Conservation (phyloP, 1,140 invertebrate genomes). For the Brachystomella parvula region DNA sequence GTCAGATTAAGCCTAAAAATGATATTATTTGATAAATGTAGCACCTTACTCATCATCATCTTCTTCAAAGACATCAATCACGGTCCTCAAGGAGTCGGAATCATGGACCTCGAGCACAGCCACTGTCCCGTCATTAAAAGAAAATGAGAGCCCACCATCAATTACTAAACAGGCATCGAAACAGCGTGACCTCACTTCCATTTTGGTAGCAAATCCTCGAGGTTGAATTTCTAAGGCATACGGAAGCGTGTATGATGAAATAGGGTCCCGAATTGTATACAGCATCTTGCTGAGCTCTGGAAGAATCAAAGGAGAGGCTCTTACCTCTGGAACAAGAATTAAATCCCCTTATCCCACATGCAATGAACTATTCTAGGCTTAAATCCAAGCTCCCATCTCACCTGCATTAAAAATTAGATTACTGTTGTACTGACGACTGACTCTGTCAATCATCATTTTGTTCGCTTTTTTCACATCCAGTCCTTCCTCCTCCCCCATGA, state of each 20-base stretch:
- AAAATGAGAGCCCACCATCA: slow-evolving; percentile 90
- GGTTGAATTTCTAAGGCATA: slow-evolving; percentile 58
- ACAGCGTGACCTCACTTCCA: slow-evolving; percentile 79
- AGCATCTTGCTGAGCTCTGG: slow-evolving; percentile 64
- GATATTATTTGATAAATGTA: slow-evolving; percentile 5
- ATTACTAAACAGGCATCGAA: slow-evolving; percentile 89
- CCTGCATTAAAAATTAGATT: slow-evolving; percentile 71
- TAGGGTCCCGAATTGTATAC: slow-evolving; percentile 87
- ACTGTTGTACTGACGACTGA: slow-evolving; percentile 72
- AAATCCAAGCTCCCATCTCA: slow-evolving; percentile 40
- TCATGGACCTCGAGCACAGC: slow-evolving; percentile 73
- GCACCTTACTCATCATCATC: slow-evolving; percentile 7
- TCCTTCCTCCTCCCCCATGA: slow-evolving; percentile 44
- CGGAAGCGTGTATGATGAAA: slow-evolving; percentile 67
- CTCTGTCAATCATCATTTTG: slow-evolving; percentile 51
- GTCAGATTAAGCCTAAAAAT: background rate
- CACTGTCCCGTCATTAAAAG: slow-evolving; percentile 87
- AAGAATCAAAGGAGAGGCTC: slow-evolving; percentile 37
- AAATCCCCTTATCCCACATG: background rate
- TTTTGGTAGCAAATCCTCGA: slow-evolving; percentile 57
- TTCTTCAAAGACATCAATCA: slow-evolving; percentile 44
- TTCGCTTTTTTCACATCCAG: slow-evolving; percentile 47
- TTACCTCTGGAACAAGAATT: background rate
- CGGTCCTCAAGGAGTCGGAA: slow-evolving; percentile 78
- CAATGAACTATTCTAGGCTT: background rate